phyloP scores from a whole-genome alignment of 2,113 vertebrate species.

The Scomber colias region DNA sequence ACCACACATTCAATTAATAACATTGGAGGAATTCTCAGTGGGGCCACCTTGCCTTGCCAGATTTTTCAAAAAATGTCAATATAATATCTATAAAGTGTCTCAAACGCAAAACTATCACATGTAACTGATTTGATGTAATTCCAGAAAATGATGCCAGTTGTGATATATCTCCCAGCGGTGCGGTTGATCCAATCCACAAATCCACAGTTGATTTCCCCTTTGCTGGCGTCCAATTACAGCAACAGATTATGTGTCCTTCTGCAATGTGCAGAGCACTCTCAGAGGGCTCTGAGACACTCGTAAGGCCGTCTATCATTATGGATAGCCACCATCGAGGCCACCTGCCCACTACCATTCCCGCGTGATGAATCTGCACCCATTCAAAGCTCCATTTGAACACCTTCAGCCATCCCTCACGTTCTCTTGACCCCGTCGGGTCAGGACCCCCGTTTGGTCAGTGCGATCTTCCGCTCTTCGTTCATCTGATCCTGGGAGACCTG shows the following conservation, averaged over 20 bases:
- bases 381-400: constrained; percentile 60
- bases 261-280: constrained; percentile 36
- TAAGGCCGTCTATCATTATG: constrained; percentile 65
- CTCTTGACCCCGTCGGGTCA: constrained; percentile 53
- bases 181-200: constrained; percentile 55
- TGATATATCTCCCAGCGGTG: constrained; percentile 32
- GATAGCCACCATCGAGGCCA: constrained; percentile 66
- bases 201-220: constrained; percentile 50
- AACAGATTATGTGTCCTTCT: constrained; percentile 67
- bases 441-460: constrained; percentile 41
- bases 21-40: constrained; percentile 24
- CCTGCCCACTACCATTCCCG: constrained; percentile 7
- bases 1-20: neutral
- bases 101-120: constrained; percentile 23
- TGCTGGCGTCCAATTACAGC: constrained; percentile 56
- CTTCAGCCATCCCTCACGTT: constrained; percentile 42
- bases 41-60: neutral
- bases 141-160: constrained; percentile 10
- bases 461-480: constrained; percentile 27
- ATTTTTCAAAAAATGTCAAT: constrained; percentile 13
- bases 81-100: constrained; percentile 20
- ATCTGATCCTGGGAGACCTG: constrained; percentile 57
- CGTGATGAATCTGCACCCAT: constrained; percentile 74
- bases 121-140: constrained; percentile 38
- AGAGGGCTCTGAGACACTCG: constrained; percentile 44